Evolutionary conservation across 2,888 invertebrate genomes (phyloP), one percentile per base, ranked within the genome.

Genomic region (Lepas anatifera): DNA sequence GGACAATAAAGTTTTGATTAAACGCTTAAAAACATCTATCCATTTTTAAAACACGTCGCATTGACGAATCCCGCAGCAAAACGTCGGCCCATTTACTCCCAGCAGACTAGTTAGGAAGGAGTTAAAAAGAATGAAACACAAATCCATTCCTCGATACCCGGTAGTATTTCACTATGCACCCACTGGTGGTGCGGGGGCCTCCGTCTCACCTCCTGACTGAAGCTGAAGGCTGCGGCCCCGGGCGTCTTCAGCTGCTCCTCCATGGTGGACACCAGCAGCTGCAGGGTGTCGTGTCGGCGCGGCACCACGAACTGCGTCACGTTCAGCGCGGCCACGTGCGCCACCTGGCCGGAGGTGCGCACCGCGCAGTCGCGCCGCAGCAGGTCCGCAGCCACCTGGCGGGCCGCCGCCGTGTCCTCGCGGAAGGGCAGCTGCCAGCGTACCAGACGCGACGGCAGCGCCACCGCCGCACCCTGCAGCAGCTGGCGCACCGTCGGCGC

Each of bases 351-450:
- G 10, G 64, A 37, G 25, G 64, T 27, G 25, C 64, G 64, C 39
- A 39, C 64, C 39, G 39, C 13, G 27, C 64, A 66, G 64, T 66
- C 64, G 39, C 64, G 64, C n/a, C n/a, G n/a, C 64, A 66, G 64
- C 64, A 66, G 39, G 64, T 66, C 39, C 39, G n/a, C 13, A 25
- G 64, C 64, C 25, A 18, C 18, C 39, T 11, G 64, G 11, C 8
- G 39, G 16, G 37, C 64, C 25, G 37, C 64, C 39, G n/a, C 10
- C 25, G 39, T 37, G n/a, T 37, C 39, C 11, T 39, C 13, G n/a
- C 39, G 64, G n/a, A 39, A 25, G 25, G 64, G 64, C 6, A 66
- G 39, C 25, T 66, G 25, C 64, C 64, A 66, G 64, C 39, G 39
- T 3, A 66, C 64, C 2, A 39, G 64, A 3, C 64, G 64, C 16